Conservation (phyloP, 2,888 invertebrate genomes). For the Dromius quadrimaculatus region DNA sequence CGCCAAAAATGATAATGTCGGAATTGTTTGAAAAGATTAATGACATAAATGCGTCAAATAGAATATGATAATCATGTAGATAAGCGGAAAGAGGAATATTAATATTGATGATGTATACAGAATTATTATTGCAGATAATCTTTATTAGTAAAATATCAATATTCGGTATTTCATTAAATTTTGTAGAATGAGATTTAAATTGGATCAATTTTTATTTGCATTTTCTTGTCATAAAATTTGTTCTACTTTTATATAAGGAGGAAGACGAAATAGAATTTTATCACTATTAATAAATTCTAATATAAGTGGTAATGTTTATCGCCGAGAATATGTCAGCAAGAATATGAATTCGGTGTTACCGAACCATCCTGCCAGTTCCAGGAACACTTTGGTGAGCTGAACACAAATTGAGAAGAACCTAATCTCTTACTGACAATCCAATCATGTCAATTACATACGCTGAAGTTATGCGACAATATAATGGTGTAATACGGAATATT, state of each 20-base stretch:
- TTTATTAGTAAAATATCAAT: too few relatives aligned
- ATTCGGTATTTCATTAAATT: too few relatives aligned
- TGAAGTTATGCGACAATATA: not conserved
- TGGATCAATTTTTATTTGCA: too few relatives aligned
- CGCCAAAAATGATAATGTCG: too few relatives aligned
- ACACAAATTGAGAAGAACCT: not conserved
- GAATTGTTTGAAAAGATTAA: too few relatives aligned
- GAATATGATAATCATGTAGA: too few relatives aligned
- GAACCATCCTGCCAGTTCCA: not conserved
- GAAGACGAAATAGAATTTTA: not conserved
- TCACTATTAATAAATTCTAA: not conserved
- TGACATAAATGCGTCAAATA: too few relatives aligned
- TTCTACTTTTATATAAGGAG: not conserved
- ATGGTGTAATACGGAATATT: constrained; percentile 4
- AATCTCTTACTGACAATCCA: not conserved
- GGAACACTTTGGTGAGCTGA: not conserved
- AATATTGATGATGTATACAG: too few relatives aligned
- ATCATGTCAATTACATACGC: not conserved
- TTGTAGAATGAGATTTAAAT: too few relatives aligned
- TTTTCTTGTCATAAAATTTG: too few relatives aligned
- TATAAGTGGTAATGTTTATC: not conserved
- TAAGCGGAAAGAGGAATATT: too few relatives aligned
- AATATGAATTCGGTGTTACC: not conserved
- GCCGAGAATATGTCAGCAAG: not conserved
- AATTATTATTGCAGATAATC: too few relatives aligned